Base-by-base conservation (phyloP, 2,888 invertebrate genomes). In the Serrognathus titanus region DNA sequence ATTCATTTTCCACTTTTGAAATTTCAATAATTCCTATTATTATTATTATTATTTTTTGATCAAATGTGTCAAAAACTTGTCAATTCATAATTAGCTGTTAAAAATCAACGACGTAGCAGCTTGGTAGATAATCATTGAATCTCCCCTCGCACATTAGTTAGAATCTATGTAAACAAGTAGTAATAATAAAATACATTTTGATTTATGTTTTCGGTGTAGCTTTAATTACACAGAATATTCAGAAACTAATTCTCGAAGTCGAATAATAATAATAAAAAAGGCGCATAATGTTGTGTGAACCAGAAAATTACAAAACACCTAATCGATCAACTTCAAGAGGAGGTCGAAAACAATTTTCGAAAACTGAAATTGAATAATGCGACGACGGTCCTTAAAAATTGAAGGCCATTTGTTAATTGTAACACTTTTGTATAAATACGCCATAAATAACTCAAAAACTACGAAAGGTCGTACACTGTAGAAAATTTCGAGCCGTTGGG, bases 351-450 rank as follows among this genome's bases (percentile, higher is more conserved):
- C 61, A 62, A 64, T 62, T 64, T 64, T 58, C 62, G 48, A 49
- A 57, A 57, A 51, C 51, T 53, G 50, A 54, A 58, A 46, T 57
- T 57, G 56, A 48, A 51, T 55, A 53, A 55, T 54, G 54, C 24
- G 51, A 53, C 48, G 46, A 47, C 47, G 58, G 53, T 48, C 53
- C 56, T 53, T 49, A 59, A 58, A 62, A 59, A 62, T 64, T 55
- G 51, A 45, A 58, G 50, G 62, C 55, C 64, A 65, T 66, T 66
- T 66, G 65, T 65, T 64, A 66, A 65, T 65, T 66, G 65, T 66
- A 66, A 61, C 64, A 64, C 60, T 65, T 66, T 64, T 63, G 63
- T 63, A 66, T 64, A 65, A 64, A 64, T 62, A 63, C 55, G 54
- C 59, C 51, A 63, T 65, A 65, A 65, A 66, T 65, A 63, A 65